A percentile compares a stretch with the other conserved stretches of the same genome.
phyloP scores from a whole-genome alignment of 2,888 invertebrate species.

The Xestobium rufovillosum region DNA sequence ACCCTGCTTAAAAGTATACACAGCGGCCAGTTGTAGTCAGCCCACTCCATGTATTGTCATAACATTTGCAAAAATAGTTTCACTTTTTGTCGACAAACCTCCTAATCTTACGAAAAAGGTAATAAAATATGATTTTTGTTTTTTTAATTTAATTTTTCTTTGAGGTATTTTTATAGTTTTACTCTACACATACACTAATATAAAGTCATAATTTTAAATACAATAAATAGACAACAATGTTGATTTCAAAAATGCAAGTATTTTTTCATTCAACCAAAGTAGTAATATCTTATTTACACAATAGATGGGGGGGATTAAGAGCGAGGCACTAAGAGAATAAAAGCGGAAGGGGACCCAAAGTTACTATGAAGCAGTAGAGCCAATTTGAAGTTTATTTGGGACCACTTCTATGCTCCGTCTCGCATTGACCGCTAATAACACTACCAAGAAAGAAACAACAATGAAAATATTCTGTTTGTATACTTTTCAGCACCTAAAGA shows the following conservation, averaged over 20 bases:
- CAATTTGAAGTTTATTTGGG: too few species aligned
- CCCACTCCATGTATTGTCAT: too few species aligned
- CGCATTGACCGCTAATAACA: background rate
- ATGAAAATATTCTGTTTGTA: constrained; percentile 11
- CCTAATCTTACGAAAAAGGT: background rate
- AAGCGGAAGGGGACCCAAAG: too few species aligned
- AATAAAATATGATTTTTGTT: background rate
- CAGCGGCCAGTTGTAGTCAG: too few species aligned
- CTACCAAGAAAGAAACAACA: background rate
- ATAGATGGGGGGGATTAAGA: too few species aligned
- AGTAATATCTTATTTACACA: too few species aligned
- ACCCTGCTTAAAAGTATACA: constrained; percentile 1
- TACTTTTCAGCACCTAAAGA: constrained; percentile 25
- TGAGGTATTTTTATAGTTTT: constrained; percentile 1
- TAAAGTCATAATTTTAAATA: constrained; percentile 1
- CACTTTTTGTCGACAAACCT: too few species aligned
- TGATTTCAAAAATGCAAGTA: constrained; percentile 2
- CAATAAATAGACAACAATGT: background rate
- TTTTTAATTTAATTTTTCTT: too few species aligned
- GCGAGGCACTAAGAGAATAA: too few species aligned
- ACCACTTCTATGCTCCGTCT: background rate
- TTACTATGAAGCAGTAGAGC: too few species aligned
- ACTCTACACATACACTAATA: too few species aligned
- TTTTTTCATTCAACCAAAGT: too few species aligned
- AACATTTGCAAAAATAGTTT: constrained; percentile 1